Evolutionary conservation across 2,797 vertebrate species (phyloP).

Genomic region (Linurgus olivaceus): DNA sequence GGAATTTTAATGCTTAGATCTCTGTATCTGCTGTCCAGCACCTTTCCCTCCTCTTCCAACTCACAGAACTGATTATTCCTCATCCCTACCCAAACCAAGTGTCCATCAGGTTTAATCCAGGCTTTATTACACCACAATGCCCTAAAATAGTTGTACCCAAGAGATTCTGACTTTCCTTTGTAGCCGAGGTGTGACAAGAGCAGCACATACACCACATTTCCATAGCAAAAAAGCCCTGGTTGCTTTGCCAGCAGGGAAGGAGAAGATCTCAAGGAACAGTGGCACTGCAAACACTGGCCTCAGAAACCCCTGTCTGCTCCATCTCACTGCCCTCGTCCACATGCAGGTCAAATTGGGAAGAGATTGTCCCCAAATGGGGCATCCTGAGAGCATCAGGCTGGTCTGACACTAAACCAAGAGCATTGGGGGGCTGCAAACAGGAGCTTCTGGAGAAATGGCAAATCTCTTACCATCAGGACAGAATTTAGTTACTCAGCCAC

Average conservation of each 20-base stretch:
- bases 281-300: neutral
- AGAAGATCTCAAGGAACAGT: neutral
- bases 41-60: neutral
- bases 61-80: neutral
- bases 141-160: neutral
- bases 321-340: neutral
- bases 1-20: neutral
- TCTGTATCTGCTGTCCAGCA: neutral
- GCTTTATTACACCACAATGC: neutral
- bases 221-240: neutral
- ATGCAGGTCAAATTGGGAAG: neutral
- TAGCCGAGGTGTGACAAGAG: neutral
- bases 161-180: neutral
- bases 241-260: neutral
- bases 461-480: neutral
- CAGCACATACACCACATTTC: neutral
- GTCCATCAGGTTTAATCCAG: neutral
- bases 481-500: neutral
- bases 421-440: neutral
- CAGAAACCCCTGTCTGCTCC: neutral
- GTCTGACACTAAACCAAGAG: neutral
- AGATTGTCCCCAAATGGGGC: neutral
- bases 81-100: neutral
- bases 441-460: neutral
- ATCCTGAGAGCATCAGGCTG: neutral